Evolutionary conservation across 2,888 invertebrate genomes (phyloP), one percentile per base, ranked within the genome.

Genomic region (Amiota minor): DNA sequence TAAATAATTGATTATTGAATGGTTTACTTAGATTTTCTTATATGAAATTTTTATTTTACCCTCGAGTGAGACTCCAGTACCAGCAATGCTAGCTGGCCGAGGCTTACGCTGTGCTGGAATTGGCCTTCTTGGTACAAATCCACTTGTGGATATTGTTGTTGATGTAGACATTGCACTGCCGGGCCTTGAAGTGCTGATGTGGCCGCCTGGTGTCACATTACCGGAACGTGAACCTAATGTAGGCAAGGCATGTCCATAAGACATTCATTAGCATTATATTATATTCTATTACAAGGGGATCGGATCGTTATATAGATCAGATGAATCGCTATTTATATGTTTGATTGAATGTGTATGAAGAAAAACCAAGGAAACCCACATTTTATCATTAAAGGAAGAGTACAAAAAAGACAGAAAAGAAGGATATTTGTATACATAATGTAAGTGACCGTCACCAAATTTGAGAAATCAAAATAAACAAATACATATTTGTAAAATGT

Each of bases 111-210:
- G 91, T 81, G 92, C 91, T 86, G 87, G 88, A 45, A 92, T 90
- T 86, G 92, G 92, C 83, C 92, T 92, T 85, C 93, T 91, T 84
- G 94, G 92, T 77, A 92, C 90, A 74, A 91, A 90, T 81, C 92
- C 92, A 61, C 92, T 90, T 77, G 92, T 91, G 86, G 93, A 89
- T 82, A 89, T 92, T 88, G 92, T 92, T 88, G 92, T 92, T 89
- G 94, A 94, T 91, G 92, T 89, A 88, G 95, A 96, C 92, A 97
- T 92, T 82, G 97, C 95, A 91, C 96, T 96, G 89, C 94, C 95
- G 78, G 97, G 97, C 89, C 97, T 92, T 82, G 96, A 96, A 77
- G 94, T 93, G 82, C 85, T 89, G 70, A 87, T 80, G 92, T 93
- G 92, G 88, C 90, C 89, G 77, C 89, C 89, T 77, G 94, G 95